Conservation (phyloP, 2,888 invertebrate species). For the Conops quadrifasciatus region DNA sequence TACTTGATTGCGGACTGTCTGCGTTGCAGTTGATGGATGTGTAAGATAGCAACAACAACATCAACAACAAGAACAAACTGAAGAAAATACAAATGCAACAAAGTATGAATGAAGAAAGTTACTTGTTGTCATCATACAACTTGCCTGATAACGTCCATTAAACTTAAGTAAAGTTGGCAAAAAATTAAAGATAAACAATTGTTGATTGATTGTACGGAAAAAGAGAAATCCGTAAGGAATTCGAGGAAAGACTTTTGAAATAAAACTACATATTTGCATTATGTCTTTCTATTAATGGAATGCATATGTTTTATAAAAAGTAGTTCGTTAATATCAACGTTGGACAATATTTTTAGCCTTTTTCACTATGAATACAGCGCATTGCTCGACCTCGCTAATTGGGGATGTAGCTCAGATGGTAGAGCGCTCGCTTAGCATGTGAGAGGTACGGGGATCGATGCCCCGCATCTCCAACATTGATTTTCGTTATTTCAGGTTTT, state of each 20-base stretch:
- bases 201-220: background rate
- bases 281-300: no score
- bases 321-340: background rate
- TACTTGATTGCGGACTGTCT: background rate
- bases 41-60: background rate
- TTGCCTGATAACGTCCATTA: slow-evolving; percentile 20
- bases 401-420: slow-evolving; percentile 67
- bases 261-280: background rate
- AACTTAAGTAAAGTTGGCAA: slow-evolving; percentile 8
- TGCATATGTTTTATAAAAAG: background rate
- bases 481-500: background rate
- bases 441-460: slow-evolving; percentile 62
- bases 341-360: background rate
- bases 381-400: no score
- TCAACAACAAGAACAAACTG: background rate
- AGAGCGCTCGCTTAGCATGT: slow-evolving; percentile 64
- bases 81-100: background rate
- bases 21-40: slow-evolving; percentile 23
- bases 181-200: slow-evolving; percentile 13
- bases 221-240: slow-evolving; percentile 28
- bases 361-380: background rate
- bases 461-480: slow-evolving; percentile 62
- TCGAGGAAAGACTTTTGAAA: background rate
- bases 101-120: background rate
- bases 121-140: background rate